phyloP scores from a whole-genome alignment of 2,113 vertebrate genomes.

The Salvelinus alpinus region DNA sequence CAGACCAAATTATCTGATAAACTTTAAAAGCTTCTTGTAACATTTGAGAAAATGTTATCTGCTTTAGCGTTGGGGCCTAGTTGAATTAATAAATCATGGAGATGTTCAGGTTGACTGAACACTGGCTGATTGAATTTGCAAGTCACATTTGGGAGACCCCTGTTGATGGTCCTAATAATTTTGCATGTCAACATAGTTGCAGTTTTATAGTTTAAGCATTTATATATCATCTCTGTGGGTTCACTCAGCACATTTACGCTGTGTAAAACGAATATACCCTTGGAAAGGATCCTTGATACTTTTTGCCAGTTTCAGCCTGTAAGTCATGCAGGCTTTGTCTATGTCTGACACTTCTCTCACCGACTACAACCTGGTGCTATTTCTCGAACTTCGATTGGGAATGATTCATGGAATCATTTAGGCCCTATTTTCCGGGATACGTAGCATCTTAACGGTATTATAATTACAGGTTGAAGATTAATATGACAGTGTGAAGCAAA shows the following conservation, averaged over 20 bases:
- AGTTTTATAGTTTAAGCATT: too few relatives aligned
- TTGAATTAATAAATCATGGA: neutral
- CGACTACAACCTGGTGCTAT: neutral
- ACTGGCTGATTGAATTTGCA: neutral
- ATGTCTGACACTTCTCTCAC: neutral
- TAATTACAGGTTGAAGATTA: constrained; percentile 58
- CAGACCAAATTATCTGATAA: neutral
- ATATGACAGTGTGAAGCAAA: constrained; percentile 45
- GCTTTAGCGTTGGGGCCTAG: neutral
- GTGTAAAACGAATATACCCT: neutral
- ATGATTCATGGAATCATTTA: constrained; percentile 59
- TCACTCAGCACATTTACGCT: neutral
- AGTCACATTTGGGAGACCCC: neutral
- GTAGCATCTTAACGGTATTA: constrained; percentile 52
- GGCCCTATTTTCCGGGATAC: constrained; percentile 45
- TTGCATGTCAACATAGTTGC: too few relatives aligned
- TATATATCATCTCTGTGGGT: too few relatives aligned
- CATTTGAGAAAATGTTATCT: constrained; percentile 10
- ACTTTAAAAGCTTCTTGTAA: neutral
- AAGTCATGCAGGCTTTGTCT: constrained; percentile 14
- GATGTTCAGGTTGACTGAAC: neutral
- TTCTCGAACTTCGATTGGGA: neutral
- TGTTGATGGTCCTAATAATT: neutral
- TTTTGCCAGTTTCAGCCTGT: constrained; percentile 1
- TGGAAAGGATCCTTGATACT: neutral